Percentiles rank a stretch among this genome's conserved stretches.
Conservation (phyloP, 1,140 invertebrate genomes). For the Homalodisca vitripennis region DNA sequence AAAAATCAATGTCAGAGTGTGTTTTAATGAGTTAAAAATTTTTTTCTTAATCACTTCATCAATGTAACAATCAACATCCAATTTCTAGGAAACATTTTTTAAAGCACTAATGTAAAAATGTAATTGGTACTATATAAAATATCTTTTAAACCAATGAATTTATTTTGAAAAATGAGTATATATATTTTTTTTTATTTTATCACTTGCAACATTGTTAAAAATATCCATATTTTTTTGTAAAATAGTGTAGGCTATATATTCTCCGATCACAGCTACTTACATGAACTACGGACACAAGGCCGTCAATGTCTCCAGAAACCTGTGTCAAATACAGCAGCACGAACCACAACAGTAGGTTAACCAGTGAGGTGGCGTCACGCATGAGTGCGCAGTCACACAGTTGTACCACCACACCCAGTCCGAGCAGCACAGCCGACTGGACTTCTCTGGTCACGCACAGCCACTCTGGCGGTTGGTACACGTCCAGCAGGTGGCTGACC, state of each 20-base stretch:
- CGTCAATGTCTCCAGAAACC: background rate
- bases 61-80: too few relatives aligned
- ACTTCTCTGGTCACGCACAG: background rate
- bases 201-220: background rate
- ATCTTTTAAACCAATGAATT: too few relatives aligned
- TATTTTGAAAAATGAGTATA: too few relatives aligned
- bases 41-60: too few relatives aligned
- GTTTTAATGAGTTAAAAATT: too few relatives aligned
- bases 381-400: background rate
- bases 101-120: too few relatives aligned
- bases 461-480: too few relatives aligned
- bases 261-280: background rate
- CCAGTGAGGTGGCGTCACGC: background rate
- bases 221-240: background rate
- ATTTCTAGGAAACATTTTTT: too few relatives aligned
- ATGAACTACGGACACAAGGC: background rate
- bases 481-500: too few relatives aligned
- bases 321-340: background rate
- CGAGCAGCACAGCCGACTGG: background rate
- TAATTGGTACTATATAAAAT: too few relatives aligned
- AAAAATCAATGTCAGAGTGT: too few relatives aligned
- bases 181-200: background rate
- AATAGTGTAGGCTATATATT: background rate
- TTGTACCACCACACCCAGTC: background rate
- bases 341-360: background rate